Conservation (phyloP, 2,797 vertebrate species). For the Myotis daubentonii region DNA sequence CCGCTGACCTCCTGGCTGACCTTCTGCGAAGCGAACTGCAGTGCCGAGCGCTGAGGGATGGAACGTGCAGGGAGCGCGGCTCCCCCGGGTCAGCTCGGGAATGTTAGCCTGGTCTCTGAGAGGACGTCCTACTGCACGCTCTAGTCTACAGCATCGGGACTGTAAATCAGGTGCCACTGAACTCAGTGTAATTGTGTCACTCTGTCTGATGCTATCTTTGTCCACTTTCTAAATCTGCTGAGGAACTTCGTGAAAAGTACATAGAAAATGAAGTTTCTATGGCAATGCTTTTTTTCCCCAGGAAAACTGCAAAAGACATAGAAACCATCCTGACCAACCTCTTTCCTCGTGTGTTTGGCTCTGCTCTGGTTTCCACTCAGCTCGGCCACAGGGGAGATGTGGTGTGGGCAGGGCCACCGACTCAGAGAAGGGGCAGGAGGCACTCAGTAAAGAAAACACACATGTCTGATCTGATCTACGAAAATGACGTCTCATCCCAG, state of each 20-base stretch:
- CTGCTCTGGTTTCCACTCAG: neutral
- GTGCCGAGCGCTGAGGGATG: neutral
- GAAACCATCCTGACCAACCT: neutral
- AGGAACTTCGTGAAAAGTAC: slow-evolving; percentile 67
- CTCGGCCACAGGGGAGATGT: accelerated
- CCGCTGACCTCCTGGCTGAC: neutral
- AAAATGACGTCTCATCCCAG: neutral
- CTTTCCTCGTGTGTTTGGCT: too few relatives aligned
- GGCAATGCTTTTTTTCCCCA: slow-evolving; percentile 60
- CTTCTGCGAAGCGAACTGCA: slow-evolving; percentile 9
- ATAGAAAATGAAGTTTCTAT: slow-evolving; percentile 68
- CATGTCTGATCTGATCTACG: neutral
- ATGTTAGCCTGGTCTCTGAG: neutral
- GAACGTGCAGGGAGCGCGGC: slow-evolving; percentile 36
- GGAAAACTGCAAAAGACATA: slow-evolving; percentile 44
- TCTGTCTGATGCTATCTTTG: slow-evolving; percentile 55
- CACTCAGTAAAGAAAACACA: neutral
- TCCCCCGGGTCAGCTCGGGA: slow-evolving; percentile 38
- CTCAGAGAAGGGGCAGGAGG: neutral
- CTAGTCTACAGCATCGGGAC: neutral
- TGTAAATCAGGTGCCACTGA: slow-evolving; percentile 61
- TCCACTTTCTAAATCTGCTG: slow-evolving; percentile 41
- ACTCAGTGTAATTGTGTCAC: slow-evolving; percentile 28
- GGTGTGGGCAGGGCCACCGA: too few relatives aligned
- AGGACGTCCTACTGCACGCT: slow-evolving; percentile 52